Conservation (phyloP, 1,140 invertebrate genomes). For the Leptoteleia sp. region DNA sequence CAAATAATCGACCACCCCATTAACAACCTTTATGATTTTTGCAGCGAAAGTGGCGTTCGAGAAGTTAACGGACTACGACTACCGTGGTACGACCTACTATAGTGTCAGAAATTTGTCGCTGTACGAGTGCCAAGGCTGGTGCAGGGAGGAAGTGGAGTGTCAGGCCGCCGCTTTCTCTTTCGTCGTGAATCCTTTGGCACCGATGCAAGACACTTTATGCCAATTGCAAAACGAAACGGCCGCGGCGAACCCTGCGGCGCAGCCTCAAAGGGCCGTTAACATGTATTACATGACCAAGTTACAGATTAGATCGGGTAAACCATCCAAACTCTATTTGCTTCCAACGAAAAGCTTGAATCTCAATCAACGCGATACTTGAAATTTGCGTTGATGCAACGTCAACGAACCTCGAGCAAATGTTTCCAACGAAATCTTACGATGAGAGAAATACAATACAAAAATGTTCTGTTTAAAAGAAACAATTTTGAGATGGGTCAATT, state of each 20-base stretch:
- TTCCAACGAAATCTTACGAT: too few relatives aligned
- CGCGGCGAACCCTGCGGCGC: constrained; percentile 91
- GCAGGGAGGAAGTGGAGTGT: constrained; percentile 93
- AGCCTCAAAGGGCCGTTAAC: constrained; percentile 91
- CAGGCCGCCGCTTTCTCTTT: constrained; percentile 95
- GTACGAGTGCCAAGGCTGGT: constrained; percentile 97
- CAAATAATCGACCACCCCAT: too few relatives aligned
- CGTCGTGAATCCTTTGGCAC: constrained; percentile 94
- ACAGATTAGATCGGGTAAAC: constrained; percentile 89
- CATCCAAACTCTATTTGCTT: constrained; percentile 34
- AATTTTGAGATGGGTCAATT: too few relatives aligned
- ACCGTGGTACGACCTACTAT: constrained; percentile 94
- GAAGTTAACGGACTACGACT: constrained; percentile 95
- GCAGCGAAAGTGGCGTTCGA: constrained; percentile 93
- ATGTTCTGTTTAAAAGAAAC: too few relatives aligned
- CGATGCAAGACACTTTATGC: constrained; percentile 95
- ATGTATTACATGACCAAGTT: constrained; percentile 98
- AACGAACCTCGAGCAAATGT: too few relatives aligned
- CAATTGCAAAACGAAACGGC: constrained; percentile 95
- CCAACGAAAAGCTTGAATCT: constrained; percentile 36
- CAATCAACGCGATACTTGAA: constrained; percentile 41
- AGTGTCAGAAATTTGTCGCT: constrained; percentile 94
- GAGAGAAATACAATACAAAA: too few relatives aligned
- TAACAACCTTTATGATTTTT: constrained; percentile 60
- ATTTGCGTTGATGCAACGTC: too few relatives aligned